phyloP scores from a whole-genome alignment of 2,113 vertebrate genomes.

The Myrmophylax atrothorax region DNA sequence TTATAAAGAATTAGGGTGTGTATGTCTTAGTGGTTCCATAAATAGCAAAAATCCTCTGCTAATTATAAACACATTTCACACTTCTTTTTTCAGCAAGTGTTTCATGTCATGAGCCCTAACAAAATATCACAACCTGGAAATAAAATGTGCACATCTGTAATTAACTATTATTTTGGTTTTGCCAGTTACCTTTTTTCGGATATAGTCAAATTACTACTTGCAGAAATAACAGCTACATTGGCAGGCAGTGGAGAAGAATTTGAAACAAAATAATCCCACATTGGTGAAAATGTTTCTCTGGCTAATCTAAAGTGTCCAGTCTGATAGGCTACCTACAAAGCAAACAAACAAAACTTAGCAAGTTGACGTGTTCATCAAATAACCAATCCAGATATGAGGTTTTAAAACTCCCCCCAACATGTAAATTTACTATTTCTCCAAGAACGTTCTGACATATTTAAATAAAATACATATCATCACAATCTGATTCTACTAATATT shows the following conservation, averaged over 20 bases:
- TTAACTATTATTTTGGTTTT: neutral
- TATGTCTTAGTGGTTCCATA: neutral
- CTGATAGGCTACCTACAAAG: slow-evolving; percentile 86
- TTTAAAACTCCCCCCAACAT: slow-evolving; percentile 1
- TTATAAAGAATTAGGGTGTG: neutral
- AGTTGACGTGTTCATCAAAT: neutral
- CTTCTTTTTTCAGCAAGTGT: neutral
- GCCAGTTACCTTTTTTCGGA: slow-evolving; percentile 73
- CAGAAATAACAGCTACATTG: slow-evolving; percentile 48
- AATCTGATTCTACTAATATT: neutral
- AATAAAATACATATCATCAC: slow-evolving; percentile 58
- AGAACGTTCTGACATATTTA: slow-evolving; percentile 44
- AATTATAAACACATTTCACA: neutral
- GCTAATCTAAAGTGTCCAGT: slow-evolving; percentile 79
- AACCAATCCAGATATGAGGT: neutral
- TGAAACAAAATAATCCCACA: slow-evolving; percentile 88
- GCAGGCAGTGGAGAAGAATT: neutral
- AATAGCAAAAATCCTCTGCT: neutral
- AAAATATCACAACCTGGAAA: neutral
- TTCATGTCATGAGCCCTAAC: neutral
- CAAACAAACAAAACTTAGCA: neutral
- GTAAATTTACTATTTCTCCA: slow-evolving; percentile 31
- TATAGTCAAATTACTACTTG: slow-evolving; percentile 57
- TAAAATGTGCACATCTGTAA: neutral
- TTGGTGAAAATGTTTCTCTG: slow-evolving; percentile 82